Evolutionary conservation across 2,797 vertebrate genomes (phyloP).

Genomic region (Argya squamiceps): DNA sequence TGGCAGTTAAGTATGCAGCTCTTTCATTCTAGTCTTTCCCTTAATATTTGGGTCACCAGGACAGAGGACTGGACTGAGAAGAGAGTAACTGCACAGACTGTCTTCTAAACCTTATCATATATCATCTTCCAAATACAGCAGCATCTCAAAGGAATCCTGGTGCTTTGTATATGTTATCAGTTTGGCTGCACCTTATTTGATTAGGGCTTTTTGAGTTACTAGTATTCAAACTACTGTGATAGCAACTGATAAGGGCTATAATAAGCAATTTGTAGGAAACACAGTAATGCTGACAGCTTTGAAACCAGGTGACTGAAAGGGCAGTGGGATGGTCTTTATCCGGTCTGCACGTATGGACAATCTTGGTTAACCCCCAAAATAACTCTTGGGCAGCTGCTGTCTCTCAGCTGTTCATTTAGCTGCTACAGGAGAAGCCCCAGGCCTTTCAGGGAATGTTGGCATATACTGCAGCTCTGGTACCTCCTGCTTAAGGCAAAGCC

Average conservation of each 20-base stretch:
- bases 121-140: neutral
- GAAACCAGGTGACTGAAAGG: constrained; percentile 10
- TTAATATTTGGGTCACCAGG: neutral
- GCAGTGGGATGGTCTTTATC: neutral
- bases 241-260: constrained; percentile 53
- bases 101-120: neutral
- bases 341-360: neutral
- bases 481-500: neutral
- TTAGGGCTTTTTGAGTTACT: constrained; percentile 24
- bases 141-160: neutral
- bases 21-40: neutral
- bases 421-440: neutral
- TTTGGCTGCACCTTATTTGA: constrained; percentile 39
- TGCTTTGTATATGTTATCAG: neutral
- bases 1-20: neutral
- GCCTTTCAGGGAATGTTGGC: neutral
- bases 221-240: neutral
- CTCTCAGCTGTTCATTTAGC: neutral
- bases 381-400: constrained; percentile 9
- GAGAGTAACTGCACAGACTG: neutral
- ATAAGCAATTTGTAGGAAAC: constrained; percentile 51
- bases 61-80: neutral
- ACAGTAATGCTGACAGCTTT: neutral
- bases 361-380: neutral
- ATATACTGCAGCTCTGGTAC: neutral